These are phyloP conservation scores for Cardiocondyla obscurior DNA, from an alignment of 1,140 invertebrate genomes.

Conservation along the genomic window DNA sequence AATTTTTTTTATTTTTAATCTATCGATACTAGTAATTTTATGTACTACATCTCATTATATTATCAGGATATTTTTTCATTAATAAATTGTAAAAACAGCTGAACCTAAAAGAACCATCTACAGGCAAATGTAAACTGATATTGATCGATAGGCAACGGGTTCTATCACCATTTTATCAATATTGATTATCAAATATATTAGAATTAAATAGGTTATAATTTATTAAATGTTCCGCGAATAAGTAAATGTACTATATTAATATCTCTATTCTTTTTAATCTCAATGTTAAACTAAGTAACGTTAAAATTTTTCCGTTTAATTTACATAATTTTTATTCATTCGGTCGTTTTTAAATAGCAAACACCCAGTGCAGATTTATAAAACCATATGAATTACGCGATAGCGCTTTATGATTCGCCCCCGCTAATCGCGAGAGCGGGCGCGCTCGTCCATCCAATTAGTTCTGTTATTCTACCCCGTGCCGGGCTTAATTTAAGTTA, in stretches of 20 bases:
- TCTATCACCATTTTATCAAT: neutral
- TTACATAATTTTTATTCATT: neutral
- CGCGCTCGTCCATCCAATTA: conserved; percentile 50
- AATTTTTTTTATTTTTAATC: neutral
- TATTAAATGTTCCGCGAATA: neutral
- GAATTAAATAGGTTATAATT: neutral
- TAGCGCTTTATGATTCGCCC: conserved; percentile 38
- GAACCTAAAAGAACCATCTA: neutral
- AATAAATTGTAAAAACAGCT: conserved; percentile 21
- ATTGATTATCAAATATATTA: neutral
- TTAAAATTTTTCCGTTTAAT: neutral
- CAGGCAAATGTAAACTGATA: conserved; percentile 7
- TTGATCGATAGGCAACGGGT: no score
- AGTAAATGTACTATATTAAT: neutral
- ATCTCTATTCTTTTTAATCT: neutral
- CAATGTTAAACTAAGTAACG: neutral
- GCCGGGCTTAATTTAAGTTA: conserved; percentile 51
- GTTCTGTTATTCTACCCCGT: conserved; percentile 54
- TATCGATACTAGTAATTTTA: neutral
- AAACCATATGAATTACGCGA: conserved; percentile 36
- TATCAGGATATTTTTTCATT: neutral
- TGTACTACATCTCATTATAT: conserved; percentile 9
- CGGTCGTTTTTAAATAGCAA: neutral
- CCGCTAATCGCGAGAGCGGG: conserved; percentile 35
- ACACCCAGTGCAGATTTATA: conserved; percentile 13